phyloP scores from a whole-genome alignment of 2,888 invertebrate species.

The Linhomoeus sp. region DNA sequence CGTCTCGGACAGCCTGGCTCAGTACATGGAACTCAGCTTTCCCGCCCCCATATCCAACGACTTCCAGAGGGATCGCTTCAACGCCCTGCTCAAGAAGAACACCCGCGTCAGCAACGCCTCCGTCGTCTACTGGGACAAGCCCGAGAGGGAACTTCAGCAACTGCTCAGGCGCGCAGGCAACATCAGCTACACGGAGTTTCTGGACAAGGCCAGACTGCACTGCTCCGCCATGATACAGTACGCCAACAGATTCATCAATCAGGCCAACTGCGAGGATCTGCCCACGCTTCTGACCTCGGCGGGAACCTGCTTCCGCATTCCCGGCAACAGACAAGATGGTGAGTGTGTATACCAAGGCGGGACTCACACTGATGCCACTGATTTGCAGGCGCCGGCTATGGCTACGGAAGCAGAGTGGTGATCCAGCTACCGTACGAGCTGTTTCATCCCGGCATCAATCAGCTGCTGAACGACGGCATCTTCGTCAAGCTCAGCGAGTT shows the following conservation, averaged over 20 bases:
- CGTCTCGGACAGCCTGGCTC: slow-evolving; percentile 14
- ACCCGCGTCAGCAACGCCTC: slow-evolving; percentile 5
- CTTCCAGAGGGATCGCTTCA: too few species aligned
- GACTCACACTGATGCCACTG: too few species aligned
- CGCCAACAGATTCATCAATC: not conserved
- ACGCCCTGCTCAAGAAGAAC: too few species aligned
- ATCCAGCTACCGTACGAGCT: slow-evolving; percentile 15
- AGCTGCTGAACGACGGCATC: slow-evolving; percentile 20
- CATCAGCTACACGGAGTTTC: slow-evolving; percentile 13
- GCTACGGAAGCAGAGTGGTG: slow-evolving; percentile 13
- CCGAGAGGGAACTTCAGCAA: slow-evolving; percentile 10
- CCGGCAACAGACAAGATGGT: slow-evolving; percentile 3
- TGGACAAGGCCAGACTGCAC: slow-evolving; percentile 3
- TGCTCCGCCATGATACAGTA: not conserved
- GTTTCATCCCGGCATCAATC: slow-evolving; percentile 15
- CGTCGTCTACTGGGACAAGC: slow-evolving; percentile 9
- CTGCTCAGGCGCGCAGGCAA: slow-evolving; percentile 10
- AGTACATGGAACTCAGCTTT: slow-evolving; percentile 19
- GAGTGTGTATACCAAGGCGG: not conserved
- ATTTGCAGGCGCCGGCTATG: slow-evolving; percentile 12
- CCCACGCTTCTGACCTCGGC: not conserved
- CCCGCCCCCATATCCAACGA: slow-evolving; percentile 9
- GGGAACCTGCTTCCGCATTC: slow-evolving; percentile 4
- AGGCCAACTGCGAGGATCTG: not conserved
- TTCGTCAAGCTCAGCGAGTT: slow-evolving; percentile 17